Percentiles rank a stretch among this genome's conserved stretches.
phyloP scores from a whole-genome alignment of 1,140 invertebrate genomes.

The Orussus abietinus region DNA sequence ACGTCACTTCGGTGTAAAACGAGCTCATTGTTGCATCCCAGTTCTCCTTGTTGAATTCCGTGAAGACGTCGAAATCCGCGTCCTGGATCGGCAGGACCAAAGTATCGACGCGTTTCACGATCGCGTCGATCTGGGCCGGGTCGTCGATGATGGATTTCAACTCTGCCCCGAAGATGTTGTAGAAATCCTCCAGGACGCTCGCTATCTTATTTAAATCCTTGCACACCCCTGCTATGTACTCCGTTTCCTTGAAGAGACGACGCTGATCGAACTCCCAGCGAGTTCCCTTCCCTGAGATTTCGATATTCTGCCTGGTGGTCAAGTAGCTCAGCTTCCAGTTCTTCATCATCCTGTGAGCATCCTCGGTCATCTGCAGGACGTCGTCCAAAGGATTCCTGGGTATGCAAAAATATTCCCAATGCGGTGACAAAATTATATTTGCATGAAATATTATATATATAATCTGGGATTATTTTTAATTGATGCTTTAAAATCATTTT shows the following conservation, averaged over 20 bases:
- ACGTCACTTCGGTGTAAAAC: slow-evolving; percentile 70
- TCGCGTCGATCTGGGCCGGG: slow-evolving; percentile 77
- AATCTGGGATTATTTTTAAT: no score
- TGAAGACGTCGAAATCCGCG: slow-evolving; percentile 79
- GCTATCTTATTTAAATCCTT: slow-evolving; percentile 69
- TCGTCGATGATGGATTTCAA: slow-evolving; percentile 81
- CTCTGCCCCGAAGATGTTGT: slow-evolving; percentile 83
- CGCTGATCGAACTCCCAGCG: slow-evolving; percentile 88
- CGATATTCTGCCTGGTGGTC: slow-evolving; percentile 73
- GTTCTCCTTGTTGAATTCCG: slow-evolving; percentile 68
- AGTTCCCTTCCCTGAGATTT: slow-evolving; percentile 72
- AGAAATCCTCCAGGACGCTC: slow-evolving; percentile 76
- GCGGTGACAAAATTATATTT: slow-evolving; percentile 1
- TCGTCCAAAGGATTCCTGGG: slow-evolving; percentile 53
- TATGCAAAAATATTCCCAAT: slow-evolving; percentile 15
- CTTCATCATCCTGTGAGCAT: slow-evolving; percentile 66
- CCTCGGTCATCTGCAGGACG: slow-evolving; percentile 54
- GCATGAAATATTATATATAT: slow-evolving; percentile 10
- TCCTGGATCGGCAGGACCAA: slow-evolving; percentile 69
- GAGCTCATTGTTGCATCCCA: slow-evolving; percentile 77
- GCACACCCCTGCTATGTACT: slow-evolving; percentile 78
- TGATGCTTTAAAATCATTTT: slow-evolving; percentile 9
- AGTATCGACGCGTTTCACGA: slow-evolving; percentile 68
- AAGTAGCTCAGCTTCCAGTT: slow-evolving; percentile 74
- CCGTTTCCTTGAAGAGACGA: slow-evolving; percentile 74